These are phyloP conservation scores for Ostrea edulis DNA, from an alignment of 1,140 invertebrate species.

Conservation along the genomic window DNA sequence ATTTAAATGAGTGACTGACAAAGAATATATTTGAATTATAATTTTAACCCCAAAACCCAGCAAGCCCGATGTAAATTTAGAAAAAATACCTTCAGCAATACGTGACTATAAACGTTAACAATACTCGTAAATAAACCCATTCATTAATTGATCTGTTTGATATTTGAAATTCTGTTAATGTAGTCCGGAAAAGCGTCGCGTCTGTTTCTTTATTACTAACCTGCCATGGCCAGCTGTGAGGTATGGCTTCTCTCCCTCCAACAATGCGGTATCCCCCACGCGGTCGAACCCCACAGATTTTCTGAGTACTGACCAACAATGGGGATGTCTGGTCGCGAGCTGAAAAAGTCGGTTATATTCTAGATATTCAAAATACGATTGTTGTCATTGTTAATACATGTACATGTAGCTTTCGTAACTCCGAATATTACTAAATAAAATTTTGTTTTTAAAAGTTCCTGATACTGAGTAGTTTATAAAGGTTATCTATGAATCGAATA, in stretches of 20 bases:
- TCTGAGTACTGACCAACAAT: conserved; percentile 42
- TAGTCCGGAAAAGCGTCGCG: conserved; percentile 6
- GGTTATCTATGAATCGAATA: too few relatives aligned
- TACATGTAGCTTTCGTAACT: too few relatives aligned
- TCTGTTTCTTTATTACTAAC: conserved; percentile 58
- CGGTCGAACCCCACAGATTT: conserved; percentile 63
- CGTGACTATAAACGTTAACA: conserved; percentile 16
- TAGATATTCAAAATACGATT: too few relatives aligned
- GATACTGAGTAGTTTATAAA: too few relatives aligned
- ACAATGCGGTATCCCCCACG: conserved; percentile 84
- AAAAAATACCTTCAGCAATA: neutral
- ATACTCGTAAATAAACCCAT: neutral
- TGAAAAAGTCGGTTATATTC: neutral
- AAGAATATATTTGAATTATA: too few relatives aligned
- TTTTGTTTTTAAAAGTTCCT: too few relatives aligned
- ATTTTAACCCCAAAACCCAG: neutral
- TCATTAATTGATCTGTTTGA: conserved; percentile 3
- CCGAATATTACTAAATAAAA: too few relatives aligned
- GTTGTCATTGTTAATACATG: too few relatives aligned
- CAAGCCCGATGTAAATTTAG: neutral
- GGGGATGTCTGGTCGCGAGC: neutral
- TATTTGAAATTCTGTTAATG: conserved; percentile 22
- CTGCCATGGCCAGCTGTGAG: conserved; percentile 93
- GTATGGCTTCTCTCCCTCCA: conserved; percentile 88
- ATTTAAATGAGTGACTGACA: too few relatives aligned